Base-by-base conservation (phyloP, 2,113 vertebrate genomes). In the Gorsachius goisagi region DNA sequence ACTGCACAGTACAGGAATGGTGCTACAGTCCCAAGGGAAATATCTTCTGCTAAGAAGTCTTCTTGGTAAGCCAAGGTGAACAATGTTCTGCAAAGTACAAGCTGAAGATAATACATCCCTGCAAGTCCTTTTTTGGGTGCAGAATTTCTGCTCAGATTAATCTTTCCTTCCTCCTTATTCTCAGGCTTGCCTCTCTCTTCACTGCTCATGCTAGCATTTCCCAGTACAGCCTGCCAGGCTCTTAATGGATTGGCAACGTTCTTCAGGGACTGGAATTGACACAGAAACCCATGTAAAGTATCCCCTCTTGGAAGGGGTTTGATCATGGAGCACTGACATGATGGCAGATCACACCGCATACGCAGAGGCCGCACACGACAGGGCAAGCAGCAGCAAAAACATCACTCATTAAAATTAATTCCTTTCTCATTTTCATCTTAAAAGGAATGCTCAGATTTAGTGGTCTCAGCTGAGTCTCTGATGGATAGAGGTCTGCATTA, bases 341-440 rank as follows among this genome's bases (percentile, higher is more conserved):
- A 95, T 92, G 95, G 97, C 95, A 96, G 92, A 97, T 95, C 93
- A 89, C 87, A 95, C 92, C 77, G 95, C 67, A 72, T 92, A 93
- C 89, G 50, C 82, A 87, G 91, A 93, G 95, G 95, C 95, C 74
- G 0, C 92, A 60, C 78, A 91, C 30, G 49, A 93, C 88, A 88
- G 95, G 92, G 94, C 93, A 95, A 95, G 94, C 76, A 39, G 85
- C 76, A 76, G 90, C 77, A 93, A 91, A 97, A 97, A 90, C 94
- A 96, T 92, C 82, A 95, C 85, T 97, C 96, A 97, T 97, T 97
- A 98, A 97, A 97, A 97, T 97, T 97, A 96, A 97, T 97, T 97
- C 80, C 89, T 96, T 95, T 94, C 95, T 97, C 78, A 88, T 97
- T 97, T 97, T 97, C 93, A 95, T 96, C 96, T 97, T 96, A 95